phyloP scores from a whole-genome alignment of 1,140 invertebrate species.

The Euborellia annulipes region DNA sequence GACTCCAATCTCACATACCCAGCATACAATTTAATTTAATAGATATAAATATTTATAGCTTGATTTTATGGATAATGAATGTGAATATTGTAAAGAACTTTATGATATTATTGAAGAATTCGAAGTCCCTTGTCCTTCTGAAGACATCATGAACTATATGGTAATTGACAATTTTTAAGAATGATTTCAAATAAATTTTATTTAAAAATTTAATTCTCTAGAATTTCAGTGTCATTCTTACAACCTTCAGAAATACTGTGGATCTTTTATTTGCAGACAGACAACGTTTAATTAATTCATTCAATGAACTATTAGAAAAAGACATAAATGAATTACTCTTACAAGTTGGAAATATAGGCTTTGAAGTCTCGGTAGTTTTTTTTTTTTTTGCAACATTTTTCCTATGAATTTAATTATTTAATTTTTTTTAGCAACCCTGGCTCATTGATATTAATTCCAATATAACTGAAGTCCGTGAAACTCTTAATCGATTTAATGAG shows the following conservation, averaged over 20 bases:
- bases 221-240: constrained; percentile 23
- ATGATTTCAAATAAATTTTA: constrained; percentile 19
- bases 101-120: constrained; percentile 57
- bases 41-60: too few relatives aligned
- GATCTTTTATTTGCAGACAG: constrained; percentile 36
- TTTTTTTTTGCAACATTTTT: background rate
- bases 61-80: constrained; percentile 40
- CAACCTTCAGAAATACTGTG: constrained; percentile 26
- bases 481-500: constrained; percentile 41
- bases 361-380: constrained; percentile 6
- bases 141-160: constrained; percentile 43
- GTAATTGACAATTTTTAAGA: constrained; percentile 21
- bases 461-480: constrained; percentile 38
- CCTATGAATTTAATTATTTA: constrained; percentile 12
- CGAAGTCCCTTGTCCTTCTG: constrained; percentile 39
- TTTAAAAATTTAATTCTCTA: constrained; percentile 18
- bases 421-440: constrained; percentile 42
- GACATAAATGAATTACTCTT: constrained; percentile 45
- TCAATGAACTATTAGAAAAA: constrained; percentile 40
- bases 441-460: constrained; percentile 56
- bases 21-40: too few relatives aligned
- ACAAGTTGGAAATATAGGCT: constrained; percentile 40
- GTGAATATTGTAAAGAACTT: constrained; percentile 53
- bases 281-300: constrained; percentile 33
- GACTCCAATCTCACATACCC: too few relatives aligned